Conservation (phyloP, 2,797 vertebrate genomes). For the Galago senegalensis region DNA sequence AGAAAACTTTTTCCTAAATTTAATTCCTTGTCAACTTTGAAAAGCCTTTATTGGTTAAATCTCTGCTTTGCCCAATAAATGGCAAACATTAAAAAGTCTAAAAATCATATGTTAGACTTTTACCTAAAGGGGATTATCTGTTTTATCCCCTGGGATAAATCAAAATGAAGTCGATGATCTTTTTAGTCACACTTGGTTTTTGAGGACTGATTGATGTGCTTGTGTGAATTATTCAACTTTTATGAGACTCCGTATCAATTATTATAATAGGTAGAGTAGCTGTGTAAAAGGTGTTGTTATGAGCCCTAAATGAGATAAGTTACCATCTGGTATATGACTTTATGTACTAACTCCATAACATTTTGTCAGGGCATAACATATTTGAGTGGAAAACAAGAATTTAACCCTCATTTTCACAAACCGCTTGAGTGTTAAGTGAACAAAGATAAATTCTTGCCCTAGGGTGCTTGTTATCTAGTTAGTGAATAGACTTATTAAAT, state of each 20-base stretch:
- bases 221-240: background rate
- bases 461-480: background rate
- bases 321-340: background rate
- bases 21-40: slow-evolving; percentile 4
- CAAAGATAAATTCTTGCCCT: slow-evolving; percentile 37
- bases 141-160: background rate
- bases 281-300: background rate
- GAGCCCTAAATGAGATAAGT: background rate
- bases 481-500: background rate
- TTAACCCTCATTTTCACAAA: slow-evolving; percentile 4
- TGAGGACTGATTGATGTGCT: background rate
- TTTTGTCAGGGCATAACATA: background rate
- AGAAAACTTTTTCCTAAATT: slow-evolving; percentile 28
- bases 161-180: background rate
- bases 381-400: slow-evolving; percentile 2
- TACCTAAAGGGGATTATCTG: background rate
- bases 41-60: slow-evolving; percentile 47
- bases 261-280: background rate
- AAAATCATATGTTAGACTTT: background rate
- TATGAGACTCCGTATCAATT: background rate
- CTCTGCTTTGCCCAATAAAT: background rate
- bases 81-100: slow-evolving; percentile 12
- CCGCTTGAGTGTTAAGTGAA: slow-evolving; percentile 13
- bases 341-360: background rate
- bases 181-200: slow-evolving; percentile 8